Conservation (phyloP, 1,140 invertebrate species). For the Drosophila kikkawai region DNA sequence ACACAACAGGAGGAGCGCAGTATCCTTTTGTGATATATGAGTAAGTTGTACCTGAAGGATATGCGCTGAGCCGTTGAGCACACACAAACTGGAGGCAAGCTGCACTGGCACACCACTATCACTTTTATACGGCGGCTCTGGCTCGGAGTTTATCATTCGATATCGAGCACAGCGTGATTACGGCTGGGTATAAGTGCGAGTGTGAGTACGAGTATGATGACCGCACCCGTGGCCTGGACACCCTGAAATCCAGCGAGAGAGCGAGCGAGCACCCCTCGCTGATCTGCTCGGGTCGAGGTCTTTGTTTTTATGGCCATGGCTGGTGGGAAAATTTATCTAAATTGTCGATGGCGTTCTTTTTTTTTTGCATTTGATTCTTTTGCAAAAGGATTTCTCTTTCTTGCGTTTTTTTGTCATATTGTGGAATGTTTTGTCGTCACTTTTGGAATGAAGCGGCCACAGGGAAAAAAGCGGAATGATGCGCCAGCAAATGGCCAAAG, state of each 20-base stretch:
- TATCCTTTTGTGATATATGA: conserved; percentile 85
- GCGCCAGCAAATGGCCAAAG: conserved; percentile 75
- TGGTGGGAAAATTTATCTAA: conserved; percentile 85
- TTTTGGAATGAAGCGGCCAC: conserved; percentile 57
- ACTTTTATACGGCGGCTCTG: conserved; percentile 49
- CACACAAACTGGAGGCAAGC: conserved; percentile 56
- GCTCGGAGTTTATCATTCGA: conserved; percentile 77
- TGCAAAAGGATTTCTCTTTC: conserved; percentile 67
- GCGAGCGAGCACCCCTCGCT: conserved; percentile 58
- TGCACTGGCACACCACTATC: conserved; percentile 55
- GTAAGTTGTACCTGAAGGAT: conserved; percentile 84
- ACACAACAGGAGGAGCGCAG: conserved; percentile 65
- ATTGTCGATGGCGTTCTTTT: conserved; percentile 76
- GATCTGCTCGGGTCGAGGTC: conserved; percentile 70
- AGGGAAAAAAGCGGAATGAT: conserved; percentile 51
- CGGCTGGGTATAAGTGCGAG: conserved; percentile 30
- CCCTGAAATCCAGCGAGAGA: conserved; percentile 33
- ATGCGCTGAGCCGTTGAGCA: conserved; percentile 82
- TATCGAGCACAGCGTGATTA: conserved; percentile 76
- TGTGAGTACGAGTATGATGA: conserved; percentile 46
- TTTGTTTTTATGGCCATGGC: conserved; percentile 79
- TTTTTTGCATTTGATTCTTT: conserved; percentile 60
- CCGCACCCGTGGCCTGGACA: conserved; percentile 64
- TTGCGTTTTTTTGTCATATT: conserved; percentile 82
- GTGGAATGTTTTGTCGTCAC: conserved; percentile 85